Conservation (phyloP, 2,888 invertebrate genomes). For the Leptinotarsa juncta region DNA sequence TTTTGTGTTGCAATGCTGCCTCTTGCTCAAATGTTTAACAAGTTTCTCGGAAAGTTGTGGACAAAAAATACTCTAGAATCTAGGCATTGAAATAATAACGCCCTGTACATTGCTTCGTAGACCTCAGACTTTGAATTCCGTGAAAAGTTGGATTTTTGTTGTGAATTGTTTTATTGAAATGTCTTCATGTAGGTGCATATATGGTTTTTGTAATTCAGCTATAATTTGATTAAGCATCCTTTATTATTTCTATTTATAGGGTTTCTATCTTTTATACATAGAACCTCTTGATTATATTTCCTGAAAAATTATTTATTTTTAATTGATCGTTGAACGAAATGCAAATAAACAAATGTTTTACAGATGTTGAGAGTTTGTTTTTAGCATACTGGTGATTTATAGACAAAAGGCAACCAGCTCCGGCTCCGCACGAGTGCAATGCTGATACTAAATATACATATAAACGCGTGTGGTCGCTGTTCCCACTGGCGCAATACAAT, state of each 20-base stretch:
- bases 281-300: slow-evolving; percentile 18
- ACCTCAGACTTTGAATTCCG: neutral
- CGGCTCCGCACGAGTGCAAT: no score
- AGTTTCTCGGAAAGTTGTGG: no score
- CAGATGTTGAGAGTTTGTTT: neutral
- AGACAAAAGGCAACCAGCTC: no score
- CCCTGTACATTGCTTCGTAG: neutral
- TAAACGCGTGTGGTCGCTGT: no score
- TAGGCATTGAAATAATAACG: no score
- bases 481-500: no score
- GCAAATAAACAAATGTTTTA: slow-evolving; percentile 16
- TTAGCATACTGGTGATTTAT: neutral
- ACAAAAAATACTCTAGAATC: no score
- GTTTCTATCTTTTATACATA: slow-evolving; percentile 5
- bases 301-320: slow-evolving; percentile 15
- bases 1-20: neutral
- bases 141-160: neutral
- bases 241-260: neutral
- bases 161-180: slow-evolving; percentile 3
- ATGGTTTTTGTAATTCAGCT: neutral
- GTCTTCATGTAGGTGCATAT: neutral
- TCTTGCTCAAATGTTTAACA: no score
- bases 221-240: neutral
- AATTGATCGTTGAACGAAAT: slow-evolving; percentile 14
- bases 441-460: no score